Base-by-base conservation (phyloP, 2,888 invertebrate genomes). In the Lycocerus yunnanus region DNA sequence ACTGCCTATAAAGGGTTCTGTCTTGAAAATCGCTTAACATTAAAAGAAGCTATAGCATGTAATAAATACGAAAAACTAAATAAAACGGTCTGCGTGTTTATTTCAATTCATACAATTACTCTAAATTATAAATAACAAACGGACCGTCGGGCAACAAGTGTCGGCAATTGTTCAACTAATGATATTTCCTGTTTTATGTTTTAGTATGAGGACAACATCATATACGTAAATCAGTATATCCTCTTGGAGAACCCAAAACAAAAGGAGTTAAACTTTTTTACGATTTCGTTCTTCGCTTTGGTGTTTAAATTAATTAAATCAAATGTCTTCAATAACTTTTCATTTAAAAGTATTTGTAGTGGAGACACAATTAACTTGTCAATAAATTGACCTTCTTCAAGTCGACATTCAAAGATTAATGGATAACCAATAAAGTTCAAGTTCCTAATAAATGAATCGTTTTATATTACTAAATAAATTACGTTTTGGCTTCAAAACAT, bases 91-190 rank as follows among this genome's bases (percentile, higher is more conserved):
- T 70, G 74, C 74, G 74, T 74, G 70, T 68, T 58, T 71, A 71
- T 71, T 74, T 74, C 74, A 71, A 74, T 74, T 74, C 63, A 21
- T 60, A 14, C 73, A 73, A 73, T 73, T 74, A 74, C 15, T 58
- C 71, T 59, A 59, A 63, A 21, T 67, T 24, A 63, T 66, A 71
- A 71, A 43, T 74, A 68, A 68, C 68, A 15, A 73, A 63, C 60
- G 21, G 20, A 27, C 24, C 66, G 69, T 69, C 69, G 58, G 67
- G 20, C 68, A 43, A 66, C 68, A 69, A 68, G 59, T 65, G 63
- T 59, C 21, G 20, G 27, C 63, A 70, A 61, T 69, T 66, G 69
- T 58, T 18, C 60, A 16, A 21, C 24, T 58, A 66, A 70, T 61
- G 59, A 73, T 69, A 69, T 66, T 67, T 68, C 71, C 67, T 59